Percentiles rank a stretch among this genome's conserved stretches.
phyloP scores from a whole-genome alignment of 2,113 vertebrate genomes.

The Labeo rohita region DNA sequence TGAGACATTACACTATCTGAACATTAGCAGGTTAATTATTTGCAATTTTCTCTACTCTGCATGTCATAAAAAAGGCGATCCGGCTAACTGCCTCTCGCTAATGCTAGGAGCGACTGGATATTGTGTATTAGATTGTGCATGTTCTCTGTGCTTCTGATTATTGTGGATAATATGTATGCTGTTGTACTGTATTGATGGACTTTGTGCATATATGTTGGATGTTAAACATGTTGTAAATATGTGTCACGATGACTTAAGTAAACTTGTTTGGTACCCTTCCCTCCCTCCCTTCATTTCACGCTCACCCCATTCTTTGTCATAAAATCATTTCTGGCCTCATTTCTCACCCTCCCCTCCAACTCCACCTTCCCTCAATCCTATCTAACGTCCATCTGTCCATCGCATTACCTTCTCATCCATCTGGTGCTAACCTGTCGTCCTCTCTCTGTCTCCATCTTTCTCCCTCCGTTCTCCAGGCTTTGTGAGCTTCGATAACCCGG shows the following conservation, averaged over 20 bases:
- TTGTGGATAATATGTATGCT: conserved; percentile 48
- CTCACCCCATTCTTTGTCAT: conserved; percentile 29
- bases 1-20: neutral
- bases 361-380: conserved; percentile 46
- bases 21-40: neutral
- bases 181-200: conserved; percentile 52
- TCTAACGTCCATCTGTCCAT: conserved; percentile 31
- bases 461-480: conserved; percentile 82
- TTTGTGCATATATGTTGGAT: conserved; percentile 53
- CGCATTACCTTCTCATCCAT: conserved; percentile 35
- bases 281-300: conserved; percentile 12
- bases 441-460: conserved; percentile 43
- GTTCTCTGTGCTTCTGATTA: conserved; percentile 53
- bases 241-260: conserved; percentile 58
- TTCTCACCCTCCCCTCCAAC: conserved; percentile 64
- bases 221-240: conserved; percentile 54
- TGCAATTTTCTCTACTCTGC: neutral
- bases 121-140: conserved; percentile 51
- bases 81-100: conserved; percentile 2
- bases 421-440: conserved; percentile 24
- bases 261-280: conserved; percentile 51
- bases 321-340: conserved; percentile 53
- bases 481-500: conserved; percentile 99
- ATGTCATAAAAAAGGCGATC: neutral
- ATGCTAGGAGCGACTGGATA: conserved; percentile 9